A percentile compares a stretch with the other conserved stretches of the same genome.
Evolutionary conservation across 1,140 invertebrate genomes (phyloP).

Genomic region (Notospermus geniculatus): DNA sequence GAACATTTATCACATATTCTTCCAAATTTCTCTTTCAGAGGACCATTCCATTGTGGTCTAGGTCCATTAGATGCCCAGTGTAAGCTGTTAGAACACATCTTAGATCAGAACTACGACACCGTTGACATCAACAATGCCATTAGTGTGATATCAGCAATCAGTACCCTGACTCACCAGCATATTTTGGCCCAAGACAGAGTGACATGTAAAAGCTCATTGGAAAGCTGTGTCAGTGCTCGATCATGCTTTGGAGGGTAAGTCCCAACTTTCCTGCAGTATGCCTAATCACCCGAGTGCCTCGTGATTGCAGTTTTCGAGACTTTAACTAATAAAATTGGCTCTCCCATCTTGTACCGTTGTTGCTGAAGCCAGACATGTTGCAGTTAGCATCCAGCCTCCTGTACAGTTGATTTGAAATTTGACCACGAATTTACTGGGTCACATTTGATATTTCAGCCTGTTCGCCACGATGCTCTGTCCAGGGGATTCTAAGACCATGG

Average conservation of each 20-base stretch:
- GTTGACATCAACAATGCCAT: conserved; percentile 71
- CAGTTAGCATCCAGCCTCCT: too few species aligned
- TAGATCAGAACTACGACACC: conserved; percentile 67
- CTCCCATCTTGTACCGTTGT: too few species aligned
- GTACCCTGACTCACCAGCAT: conserved; percentile 63
- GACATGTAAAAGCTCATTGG: conserved; percentile 40
- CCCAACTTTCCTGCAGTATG: too few species aligned
- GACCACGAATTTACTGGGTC: too few species aligned
- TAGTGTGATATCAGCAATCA: conserved; percentile 73
- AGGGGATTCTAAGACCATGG: conserved; percentile 61
- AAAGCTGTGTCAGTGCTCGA: conserved; percentile 55
- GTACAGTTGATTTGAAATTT: too few species aligned
- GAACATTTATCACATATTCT: too few species aligned
- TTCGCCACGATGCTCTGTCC: conserved; percentile 68
- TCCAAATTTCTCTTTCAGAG: conserved; percentile 49
- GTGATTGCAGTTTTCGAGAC: too few species aligned
- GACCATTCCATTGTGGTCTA: conserved; percentile 67
- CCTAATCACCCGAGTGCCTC: too few species aligned
- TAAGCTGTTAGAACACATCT: conserved; percentile 67
- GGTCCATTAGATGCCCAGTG: conserved; percentile 82
- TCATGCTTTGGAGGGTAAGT: conserved; percentile 60
- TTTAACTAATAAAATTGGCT: too few species aligned
- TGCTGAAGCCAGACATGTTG: too few species aligned
- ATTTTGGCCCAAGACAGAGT: conserved; percentile 63
- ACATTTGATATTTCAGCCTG: conserved; percentile 28